A percentile compares a stretch with the other conserved stretches of the same genome.
phyloP scores from a whole-genome alignment of 92 coral and sea anemone species.

The Palythoa grandis region DNA sequence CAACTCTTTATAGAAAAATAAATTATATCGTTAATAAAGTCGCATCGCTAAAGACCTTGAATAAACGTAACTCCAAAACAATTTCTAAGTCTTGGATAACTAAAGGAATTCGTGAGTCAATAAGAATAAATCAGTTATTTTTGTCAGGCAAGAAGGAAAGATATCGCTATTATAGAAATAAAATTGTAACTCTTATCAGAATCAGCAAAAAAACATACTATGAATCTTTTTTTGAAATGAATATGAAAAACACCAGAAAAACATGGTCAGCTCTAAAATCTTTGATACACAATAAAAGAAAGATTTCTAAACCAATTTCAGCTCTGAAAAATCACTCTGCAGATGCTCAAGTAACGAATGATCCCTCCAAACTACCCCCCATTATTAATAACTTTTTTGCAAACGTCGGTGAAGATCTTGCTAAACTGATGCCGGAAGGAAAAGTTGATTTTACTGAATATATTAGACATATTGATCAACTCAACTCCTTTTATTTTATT shows the following conservation, averaged over 20 bases:
- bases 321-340: neutral
- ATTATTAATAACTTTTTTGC: constrained; percentile 19
- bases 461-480: neutral
- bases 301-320: neutral
- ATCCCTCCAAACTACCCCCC: neutral
- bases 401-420: neutral
- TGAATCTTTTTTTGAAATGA: neutral
- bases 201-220: neutral
- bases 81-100: neutral
- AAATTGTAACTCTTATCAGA: neutral
- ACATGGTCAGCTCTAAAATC: neutral
- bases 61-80: neutral
- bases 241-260: neutral
- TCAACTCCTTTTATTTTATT: constrained; percentile 8
- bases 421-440: neutral
- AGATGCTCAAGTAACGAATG: neutral
- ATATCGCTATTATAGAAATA: neutral
- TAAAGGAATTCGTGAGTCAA: constrained; percentile 3
- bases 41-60: constrained; percentile 1
- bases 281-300: neutral
- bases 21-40: neutral
- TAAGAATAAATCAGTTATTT: neutral
- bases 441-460: constrained; percentile 1
- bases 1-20: neutral
- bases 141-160: neutral